Conservation (phyloP, 2,888 invertebrate species). For the Drosophila peninsularis region DNA sequence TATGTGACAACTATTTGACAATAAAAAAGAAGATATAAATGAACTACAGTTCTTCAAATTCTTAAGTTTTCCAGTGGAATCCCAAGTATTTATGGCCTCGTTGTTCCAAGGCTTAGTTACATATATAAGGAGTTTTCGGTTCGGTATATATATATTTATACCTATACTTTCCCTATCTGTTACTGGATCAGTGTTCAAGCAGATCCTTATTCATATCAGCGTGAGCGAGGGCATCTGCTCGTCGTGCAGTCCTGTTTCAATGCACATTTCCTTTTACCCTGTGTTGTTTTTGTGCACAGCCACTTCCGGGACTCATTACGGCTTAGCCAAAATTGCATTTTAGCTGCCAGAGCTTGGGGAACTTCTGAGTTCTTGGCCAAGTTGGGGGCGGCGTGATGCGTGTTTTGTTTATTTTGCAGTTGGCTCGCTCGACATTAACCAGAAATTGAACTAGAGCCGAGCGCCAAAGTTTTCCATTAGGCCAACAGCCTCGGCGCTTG, state of each 20-base stretch:
- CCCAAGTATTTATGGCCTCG: too few relatives aligned
- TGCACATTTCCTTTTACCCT: constrained; percentile 34
- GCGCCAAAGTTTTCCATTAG: constrained; percentile 68
- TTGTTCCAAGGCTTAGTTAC: too few relatives aligned
- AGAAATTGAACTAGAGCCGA: constrained; percentile 53
- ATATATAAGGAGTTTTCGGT: too few relatives aligned
- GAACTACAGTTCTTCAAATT: too few relatives aligned
- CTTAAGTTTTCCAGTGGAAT: too few relatives aligned
- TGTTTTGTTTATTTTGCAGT: constrained; percentile 44
- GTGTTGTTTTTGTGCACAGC: constrained; percentile 42
- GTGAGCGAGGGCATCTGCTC: background rate
- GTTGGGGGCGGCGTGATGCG: constrained; percentile 41
- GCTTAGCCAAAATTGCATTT: constrained; percentile 48
- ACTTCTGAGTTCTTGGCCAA: constrained; percentile 56
- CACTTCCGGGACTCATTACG: constrained; percentile 73
- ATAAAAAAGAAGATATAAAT: too few relatives aligned
- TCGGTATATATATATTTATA: too few relatives aligned
- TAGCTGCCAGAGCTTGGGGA: constrained; percentile 28
- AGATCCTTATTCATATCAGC: background rate
- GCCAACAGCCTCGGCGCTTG: constrained; percentile 25
- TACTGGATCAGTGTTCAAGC: background rate
- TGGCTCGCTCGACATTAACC: constrained; percentile 48
- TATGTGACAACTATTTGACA: too few relatives aligned
- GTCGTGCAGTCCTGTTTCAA: background rate
- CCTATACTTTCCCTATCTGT: background rate